These are phyloP conservation scores for Ferdinandea cuprea DNA, from an alignment of 2,888 invertebrate genomes.

Conservation along the genomic window DNA sequence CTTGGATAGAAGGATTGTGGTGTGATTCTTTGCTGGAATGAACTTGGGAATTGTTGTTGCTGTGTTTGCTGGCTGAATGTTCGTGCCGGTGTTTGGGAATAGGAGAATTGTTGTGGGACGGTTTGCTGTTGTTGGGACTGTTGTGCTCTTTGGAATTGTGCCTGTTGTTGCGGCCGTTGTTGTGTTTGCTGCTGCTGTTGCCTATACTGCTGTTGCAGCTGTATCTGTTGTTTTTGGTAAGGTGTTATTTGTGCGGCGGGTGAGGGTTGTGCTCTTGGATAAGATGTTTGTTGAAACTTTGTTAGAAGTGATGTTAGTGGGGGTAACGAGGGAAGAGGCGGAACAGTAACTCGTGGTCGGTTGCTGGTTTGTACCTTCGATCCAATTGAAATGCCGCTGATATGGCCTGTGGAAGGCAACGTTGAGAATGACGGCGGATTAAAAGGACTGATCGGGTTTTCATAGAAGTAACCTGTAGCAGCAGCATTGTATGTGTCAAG, in stretches of 20 bases:
- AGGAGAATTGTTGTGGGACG: background rate
- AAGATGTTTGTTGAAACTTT: conserved; percentile 4
- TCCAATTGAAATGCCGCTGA: conserved; percentile 29
- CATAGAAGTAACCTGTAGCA: conserved; percentile 78
- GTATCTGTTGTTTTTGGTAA: conserved; percentile 10
- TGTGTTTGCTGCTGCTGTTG: conserved; percentile 16
- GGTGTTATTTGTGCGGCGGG: conserved; percentile 46
- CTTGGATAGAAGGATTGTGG: conserved; percentile 11
- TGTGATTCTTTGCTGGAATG: conserved; percentile 1
- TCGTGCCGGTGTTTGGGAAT: background rate
- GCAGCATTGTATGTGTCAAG: conserved; percentile 29
- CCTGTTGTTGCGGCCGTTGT: conserved; percentile 20
- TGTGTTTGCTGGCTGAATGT: conserved; percentile 6
- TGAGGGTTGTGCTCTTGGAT: conserved; percentile 29
- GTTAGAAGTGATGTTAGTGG: conserved; percentile 77
- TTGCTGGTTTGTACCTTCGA: conserved; percentile 67
- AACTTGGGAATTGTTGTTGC: background rate
- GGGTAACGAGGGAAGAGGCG: conserved; percentile 79
- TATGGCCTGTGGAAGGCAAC: conserved; percentile 53
- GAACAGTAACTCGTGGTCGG: conserved; percentile 77
- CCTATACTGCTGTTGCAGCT: conserved; percentile 15
- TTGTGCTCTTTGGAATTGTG: conserved; percentile 2
- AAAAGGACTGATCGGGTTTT: conserved; percentile 75
- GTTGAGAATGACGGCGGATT: conserved; percentile 64
- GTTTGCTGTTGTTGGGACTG: background rate